Conservation (phyloP, 2,888 invertebrate species). For the Caenorhabditis uteleia region DNA sequence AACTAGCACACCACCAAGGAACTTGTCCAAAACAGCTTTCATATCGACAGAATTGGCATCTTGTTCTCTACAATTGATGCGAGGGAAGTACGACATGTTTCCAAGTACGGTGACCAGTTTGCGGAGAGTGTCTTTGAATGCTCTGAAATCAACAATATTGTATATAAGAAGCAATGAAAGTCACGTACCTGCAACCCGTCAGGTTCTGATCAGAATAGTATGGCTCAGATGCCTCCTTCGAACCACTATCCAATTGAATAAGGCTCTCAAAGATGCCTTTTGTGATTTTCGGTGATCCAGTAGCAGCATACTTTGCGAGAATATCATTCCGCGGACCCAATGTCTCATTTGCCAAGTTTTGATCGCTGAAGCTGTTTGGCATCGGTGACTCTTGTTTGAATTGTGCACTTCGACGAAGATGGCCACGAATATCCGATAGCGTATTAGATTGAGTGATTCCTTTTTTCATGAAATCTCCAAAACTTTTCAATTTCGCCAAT, state of each 20-base stretch:
- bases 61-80: neutral
- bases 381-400: neutral
- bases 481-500: slow-evolving; percentile 20
- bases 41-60: neutral
- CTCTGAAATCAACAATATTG: slow-evolving; percentile 60
- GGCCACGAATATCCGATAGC: slow-evolving; percentile 25
- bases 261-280: slow-evolving; percentile 2
- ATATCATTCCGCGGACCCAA: slow-evolving; percentile 82
- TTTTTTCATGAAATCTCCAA: slow-evolving; percentile 24
- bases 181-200: slow-evolving; percentile 17
- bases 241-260: slow-evolving; percentile 5
- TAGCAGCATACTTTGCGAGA: slow-evolving; percentile 82
- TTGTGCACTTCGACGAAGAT: slow-evolving; percentile 14
- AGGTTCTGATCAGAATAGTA: slow-evolving; percentile 62
- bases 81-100: slow-evolving; percentile 74
- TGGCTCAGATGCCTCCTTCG: slow-evolving; percentile 16
- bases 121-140: slow-evolving; percentile 81
- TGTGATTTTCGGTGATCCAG: neutral
- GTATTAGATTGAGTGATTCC: slow-evolving; percentile 34
- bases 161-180: slow-evolving; percentile 1
- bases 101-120: slow-evolving; percentile 89
- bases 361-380: slow-evolving; percentile 12
- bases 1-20: slow-evolving; percentile 69
- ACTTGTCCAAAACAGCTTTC: slow-evolving; percentile 14
- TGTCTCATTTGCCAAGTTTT: slow-evolving; percentile 58